Evolutionary conservation across 2,113 vertebrate species (phyloP).

Genomic region (Sitta europaea): DNA sequence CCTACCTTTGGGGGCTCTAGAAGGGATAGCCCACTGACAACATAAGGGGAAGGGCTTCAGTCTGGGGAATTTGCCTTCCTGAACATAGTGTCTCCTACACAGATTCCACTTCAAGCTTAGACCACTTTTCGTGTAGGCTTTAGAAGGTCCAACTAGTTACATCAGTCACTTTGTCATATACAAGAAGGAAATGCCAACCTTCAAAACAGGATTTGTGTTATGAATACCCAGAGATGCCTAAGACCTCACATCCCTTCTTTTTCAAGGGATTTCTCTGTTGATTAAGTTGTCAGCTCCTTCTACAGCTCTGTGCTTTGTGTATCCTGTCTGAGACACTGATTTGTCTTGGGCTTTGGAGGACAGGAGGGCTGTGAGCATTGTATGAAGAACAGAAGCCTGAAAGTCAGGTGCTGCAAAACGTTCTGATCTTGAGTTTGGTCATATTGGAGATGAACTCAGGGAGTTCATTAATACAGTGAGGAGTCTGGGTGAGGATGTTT

Average conservation of each 20-base stretch:
- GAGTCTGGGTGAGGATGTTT: neutral
- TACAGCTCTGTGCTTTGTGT: neutral
- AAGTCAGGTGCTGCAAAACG: neutral
- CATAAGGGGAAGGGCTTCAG: neutral
- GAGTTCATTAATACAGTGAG: neutral
- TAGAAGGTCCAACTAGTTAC: neutral
- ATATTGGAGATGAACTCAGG: neutral
- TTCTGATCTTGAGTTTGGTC: neutral
- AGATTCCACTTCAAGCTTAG: neutral
- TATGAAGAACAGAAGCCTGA: neutral
- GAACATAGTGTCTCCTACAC: neutral
- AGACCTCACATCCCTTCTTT: neutral
- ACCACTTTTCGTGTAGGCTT: neutral
- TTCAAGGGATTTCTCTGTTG: neutral
- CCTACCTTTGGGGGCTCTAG: neutral
- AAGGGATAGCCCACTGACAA: fast-evolving
- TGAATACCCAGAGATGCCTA: neutral
- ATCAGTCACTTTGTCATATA: neutral
- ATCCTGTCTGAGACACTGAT: neutral
- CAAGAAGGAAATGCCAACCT: neutral
- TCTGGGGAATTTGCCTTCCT: neutral
- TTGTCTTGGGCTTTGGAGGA: neutral
- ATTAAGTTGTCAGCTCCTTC: neutral
- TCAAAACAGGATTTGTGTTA: neutral
- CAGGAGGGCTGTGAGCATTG: neutral